Percentiles rank a stretch among this genome's conserved stretches.
Conservation (phyloP, 2,888 invertebrate species). For the Euzetes globulus region DNA sequence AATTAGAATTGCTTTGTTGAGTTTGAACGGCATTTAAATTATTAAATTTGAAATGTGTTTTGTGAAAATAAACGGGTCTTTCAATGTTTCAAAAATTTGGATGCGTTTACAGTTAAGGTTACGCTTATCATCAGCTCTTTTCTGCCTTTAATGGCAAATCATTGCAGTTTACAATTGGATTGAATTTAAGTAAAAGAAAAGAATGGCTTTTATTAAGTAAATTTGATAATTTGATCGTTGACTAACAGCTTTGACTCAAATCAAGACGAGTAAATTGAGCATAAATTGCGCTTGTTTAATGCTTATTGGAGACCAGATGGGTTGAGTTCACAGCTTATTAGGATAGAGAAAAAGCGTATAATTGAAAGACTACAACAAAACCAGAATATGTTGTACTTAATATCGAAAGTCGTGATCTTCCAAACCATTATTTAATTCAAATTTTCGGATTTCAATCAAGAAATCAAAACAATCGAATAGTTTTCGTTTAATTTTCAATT, state of each 20-base stretch:
- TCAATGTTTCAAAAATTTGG: not conserved
- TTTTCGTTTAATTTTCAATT: not conserved
- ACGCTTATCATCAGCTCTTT: not conserved
- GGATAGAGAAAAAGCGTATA: too few relatives aligned
- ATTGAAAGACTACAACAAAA: not conserved
- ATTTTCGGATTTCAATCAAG: not conserved
- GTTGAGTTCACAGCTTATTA: not conserved
- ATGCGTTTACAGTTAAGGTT: not conserved
- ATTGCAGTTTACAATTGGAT: not conserved
- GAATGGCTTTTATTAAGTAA: not conserved
- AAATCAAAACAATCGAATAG: not conserved
- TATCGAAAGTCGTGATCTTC: not conserved
- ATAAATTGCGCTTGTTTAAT: too few relatives aligned
- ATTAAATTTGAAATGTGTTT: too few relatives aligned
- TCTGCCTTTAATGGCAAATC: not conserved
- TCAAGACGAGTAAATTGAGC: not conserved
- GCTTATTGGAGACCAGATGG: not conserved
- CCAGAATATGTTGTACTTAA: not conserved
- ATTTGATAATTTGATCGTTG: not conserved
- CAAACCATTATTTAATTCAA: not conserved
- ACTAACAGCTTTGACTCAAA: not conserved
- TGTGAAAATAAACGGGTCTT: not conserved
- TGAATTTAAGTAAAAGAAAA: not conserved
- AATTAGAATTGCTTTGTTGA: too few relatives aligned
- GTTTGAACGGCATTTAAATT: too few relatives aligned